A percentile compares a stretch with the other conserved stretches of the same genome.
These are phyloP conservation scores for Oreotrochilus melanogaster DNA, from an alignment of 2,113 vertebrate species.

Conservation along the genomic window DNA sequence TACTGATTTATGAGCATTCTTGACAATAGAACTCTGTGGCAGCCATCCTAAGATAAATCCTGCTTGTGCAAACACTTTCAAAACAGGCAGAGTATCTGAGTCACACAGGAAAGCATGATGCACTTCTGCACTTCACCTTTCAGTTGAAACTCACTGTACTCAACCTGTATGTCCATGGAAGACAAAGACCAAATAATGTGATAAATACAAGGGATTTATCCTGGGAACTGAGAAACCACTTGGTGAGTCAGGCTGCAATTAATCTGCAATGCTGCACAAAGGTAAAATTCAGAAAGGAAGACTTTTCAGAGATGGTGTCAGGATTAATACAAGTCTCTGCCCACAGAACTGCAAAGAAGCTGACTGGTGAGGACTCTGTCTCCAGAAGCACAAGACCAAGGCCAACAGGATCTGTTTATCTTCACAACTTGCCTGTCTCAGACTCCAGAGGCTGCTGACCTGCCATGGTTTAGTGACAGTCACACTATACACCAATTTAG, in stretches of 20 bases:
- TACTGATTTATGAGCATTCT: slow-evolving; percentile 31
- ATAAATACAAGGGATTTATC: not conserved
- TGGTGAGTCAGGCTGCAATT: not conserved
- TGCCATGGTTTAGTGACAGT: not conserved
- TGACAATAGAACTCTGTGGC: not conserved
- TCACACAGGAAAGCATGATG: slow-evolving; percentile 41
- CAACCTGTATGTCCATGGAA: not conserved
- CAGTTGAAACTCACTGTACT: not conserved
- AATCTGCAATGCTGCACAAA: not conserved
- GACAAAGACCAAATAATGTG: not conserved
- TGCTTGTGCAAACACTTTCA: slow-evolving; percentile 28
- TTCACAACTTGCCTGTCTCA: not conserved
- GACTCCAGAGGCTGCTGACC: not conserved
- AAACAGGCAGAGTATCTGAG: slow-evolving; percentile 45
- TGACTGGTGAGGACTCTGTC: not conserved
- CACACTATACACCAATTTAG: rapidly evolving
- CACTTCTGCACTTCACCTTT: not conserved
- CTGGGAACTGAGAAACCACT: not conserved
- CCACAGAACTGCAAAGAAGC: not conserved
- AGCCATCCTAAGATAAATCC: slow-evolving; percentile 39
- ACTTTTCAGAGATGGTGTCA: not conserved
- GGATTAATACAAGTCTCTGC: not conserved
- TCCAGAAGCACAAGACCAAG: not conserved
- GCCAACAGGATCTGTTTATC: not conserved
- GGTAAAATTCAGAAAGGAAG: not conserved